These are phyloP conservation scores for Crocuta crocuta DNA, from an alignment of 2,113 vertebrate genomes.

Conservation along the genomic window DNA sequence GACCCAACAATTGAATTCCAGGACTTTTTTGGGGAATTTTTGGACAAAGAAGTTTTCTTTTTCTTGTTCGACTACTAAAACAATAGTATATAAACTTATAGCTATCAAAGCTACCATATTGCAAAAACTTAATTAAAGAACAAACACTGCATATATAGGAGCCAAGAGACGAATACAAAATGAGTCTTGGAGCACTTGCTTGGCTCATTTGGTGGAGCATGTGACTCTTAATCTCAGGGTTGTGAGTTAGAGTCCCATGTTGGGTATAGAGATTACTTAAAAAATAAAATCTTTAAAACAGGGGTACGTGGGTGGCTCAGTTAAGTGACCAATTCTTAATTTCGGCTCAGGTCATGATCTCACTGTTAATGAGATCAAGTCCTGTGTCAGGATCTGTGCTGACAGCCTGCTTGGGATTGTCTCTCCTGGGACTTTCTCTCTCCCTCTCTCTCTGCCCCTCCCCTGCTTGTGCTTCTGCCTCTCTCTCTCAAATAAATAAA, in stretches of 20 bases:
- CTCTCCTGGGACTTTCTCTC: too few species aligned
- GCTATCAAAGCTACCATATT: not conserved
- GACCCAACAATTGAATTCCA: not conserved
- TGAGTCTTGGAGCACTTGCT: not conserved
- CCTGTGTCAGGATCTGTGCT: too few species aligned
- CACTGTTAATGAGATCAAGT: too few species aligned
- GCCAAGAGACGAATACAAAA: slow-evolving; percentile 9
- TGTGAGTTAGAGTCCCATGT: not conserved
- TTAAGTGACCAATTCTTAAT: too few species aligned
- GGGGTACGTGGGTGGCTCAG: too few species aligned
- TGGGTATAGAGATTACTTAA: not conserved
- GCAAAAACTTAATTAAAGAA: not conserved
- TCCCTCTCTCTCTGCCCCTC: too few species aligned
- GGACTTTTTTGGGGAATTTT: not conserved
- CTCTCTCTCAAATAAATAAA: too few species aligned
- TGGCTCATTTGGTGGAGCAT: not conserved
- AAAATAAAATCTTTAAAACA: not conserved
- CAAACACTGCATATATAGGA: not conserved
- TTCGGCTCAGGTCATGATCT: too few species aligned
- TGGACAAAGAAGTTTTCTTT: slow-evolving; percentile 43
- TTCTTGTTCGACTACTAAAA: not conserved
- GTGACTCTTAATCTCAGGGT: not conserved
- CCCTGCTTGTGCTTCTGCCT: too few species aligned
- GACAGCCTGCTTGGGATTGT: too few species aligned
- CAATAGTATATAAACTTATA: not conserved